phyloP scores from a whole-genome alignment of 2,797 vertebrate genomes.

The Acrocephalus scirpaceus region DNA sequence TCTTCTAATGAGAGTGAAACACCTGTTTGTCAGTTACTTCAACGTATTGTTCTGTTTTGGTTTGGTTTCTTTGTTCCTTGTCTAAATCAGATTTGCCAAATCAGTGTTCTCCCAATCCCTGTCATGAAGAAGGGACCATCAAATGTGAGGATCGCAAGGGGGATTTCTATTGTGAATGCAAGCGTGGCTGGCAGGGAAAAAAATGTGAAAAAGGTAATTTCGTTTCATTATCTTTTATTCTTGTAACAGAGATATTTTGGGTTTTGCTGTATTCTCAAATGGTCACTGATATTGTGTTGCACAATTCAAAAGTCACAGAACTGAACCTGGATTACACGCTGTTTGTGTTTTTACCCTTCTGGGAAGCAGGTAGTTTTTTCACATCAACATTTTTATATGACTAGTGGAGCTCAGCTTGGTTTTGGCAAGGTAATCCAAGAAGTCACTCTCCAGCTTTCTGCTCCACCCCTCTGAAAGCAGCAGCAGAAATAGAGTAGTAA shows the following conservation, averaged over 20 bases:
- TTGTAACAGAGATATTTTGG: not conserved
- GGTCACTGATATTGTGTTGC: not conserved
- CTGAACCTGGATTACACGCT: not conserved
- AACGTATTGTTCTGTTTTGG: not conserved
- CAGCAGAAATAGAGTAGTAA: not conserved
- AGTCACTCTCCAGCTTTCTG: not conserved
- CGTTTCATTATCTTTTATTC: not conserved
- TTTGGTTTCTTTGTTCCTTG: not conserved
- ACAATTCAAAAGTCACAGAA: not conserved
- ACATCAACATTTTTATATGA: not conserved
- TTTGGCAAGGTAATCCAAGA: not conserved
- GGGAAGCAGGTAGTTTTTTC: not conserved
- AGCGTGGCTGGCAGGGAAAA: slow-evolving; percentile 87
- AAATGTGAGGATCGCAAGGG: slow-evolving; percentile 91
- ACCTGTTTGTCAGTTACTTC: not conserved
- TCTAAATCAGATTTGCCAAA: slow-evolving; percentile 88
- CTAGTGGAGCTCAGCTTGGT: not conserved
- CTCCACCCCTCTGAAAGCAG: not conserved
- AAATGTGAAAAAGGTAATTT: slow-evolving; percentile 86
- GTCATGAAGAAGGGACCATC: slow-evolving; percentile 81
- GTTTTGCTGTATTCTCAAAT: not conserved
- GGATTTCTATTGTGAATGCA: slow-evolving; percentile 90
- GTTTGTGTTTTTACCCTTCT: not conserved
- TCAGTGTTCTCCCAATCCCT: slow-evolving; percentile 93
- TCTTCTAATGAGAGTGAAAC: not conserved